Evolutionary conservation across 2,113 vertebrate genomes (phyloP).

Genomic region (Seriola rivoliana): DNA sequence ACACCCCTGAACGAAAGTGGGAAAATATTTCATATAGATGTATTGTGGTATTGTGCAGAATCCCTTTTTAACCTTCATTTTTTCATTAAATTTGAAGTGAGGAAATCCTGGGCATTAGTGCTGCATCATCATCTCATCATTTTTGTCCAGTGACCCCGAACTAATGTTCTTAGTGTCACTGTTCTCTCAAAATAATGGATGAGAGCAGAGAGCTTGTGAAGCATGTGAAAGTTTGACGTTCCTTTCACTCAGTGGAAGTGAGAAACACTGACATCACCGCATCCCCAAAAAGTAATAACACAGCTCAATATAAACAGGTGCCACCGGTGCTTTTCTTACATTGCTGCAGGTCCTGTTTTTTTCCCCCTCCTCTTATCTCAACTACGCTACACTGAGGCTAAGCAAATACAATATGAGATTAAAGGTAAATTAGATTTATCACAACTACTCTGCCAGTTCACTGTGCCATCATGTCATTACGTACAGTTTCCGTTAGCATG

Average conservation of each 20-base stretch:
- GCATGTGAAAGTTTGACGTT: conserved; percentile 6
- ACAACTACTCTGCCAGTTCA: conserved; percentile 19
- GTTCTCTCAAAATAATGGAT: conserved; percentile 50
- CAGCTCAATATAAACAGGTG: conserved; percentile 13
- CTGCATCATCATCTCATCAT: conserved; percentile 60
- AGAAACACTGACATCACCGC: not conserved
- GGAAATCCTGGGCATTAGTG: conserved; percentile 48
- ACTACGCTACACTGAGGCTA: not conserved
- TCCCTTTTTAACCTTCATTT: conserved; percentile 30
- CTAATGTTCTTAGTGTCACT: conserved; percentile 53
- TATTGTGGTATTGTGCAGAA: conserved; percentile 16
- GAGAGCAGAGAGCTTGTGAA: not conserved
- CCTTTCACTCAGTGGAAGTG: not conserved
- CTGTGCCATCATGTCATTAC: not conserved
- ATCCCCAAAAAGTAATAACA: not conserved
- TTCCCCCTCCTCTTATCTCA: not conserved
- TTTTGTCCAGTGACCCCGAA: conserved; percentile 60
- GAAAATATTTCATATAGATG: not conserved
- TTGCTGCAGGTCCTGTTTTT: not conserved
- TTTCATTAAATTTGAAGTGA: conserved; percentile 43
- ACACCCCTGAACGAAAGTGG: no score
- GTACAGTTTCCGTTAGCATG: conserved; percentile 15
- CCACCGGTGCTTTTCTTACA: not conserved
- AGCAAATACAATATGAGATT: conserved; percentile 41
- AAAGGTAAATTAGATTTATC: conserved; percentile 49